Base-by-base conservation (phyloP, 2,888 invertebrate species). In the Chelonus formosanus region DNA sequence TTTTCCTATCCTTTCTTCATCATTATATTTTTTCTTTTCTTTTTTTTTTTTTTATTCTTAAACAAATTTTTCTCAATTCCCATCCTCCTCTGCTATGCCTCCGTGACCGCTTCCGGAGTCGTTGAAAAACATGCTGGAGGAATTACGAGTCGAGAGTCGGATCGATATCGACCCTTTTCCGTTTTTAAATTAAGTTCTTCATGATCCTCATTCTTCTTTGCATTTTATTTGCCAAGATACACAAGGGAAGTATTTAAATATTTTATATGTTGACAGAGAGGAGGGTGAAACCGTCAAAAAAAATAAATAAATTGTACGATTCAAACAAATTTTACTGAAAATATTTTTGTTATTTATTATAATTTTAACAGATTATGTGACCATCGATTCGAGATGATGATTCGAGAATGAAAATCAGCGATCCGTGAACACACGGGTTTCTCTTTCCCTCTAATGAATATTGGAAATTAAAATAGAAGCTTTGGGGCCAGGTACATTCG, bases 401-500 rank as follows among this genome's bases (percentile, higher is more conserved):
- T 63, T 67, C 47, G 63, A 62, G 59, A 54, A 57, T 48, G 66
- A 65, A 67, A 68, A 63, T 70, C 66, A 52, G 31, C 44, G 66
- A 52, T 70, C 60, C 69, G 61, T 53, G 45, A 61, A 61, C 61
- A 53, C 53, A 43, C 35, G 60, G 52, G 35, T 52, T 43, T 60
- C 52, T 50, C 50, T 61, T 61, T 44, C 61, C 7, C 53, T 61
- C 45, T 53, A 53, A 31, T 61, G 61, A 53, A 53, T 61, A 53
- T 61, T 50, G 8, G 65, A 69, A 75, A 74, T 74, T 74, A 73
- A 76, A 75, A 75, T 71, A 73, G 62, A 58, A 68, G 67, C 66
- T 69, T 66, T 59, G 67, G 56, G 62, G 63, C 54, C 47, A 55
- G 53, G 10, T 55, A 65, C 66, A 69, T 71, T 72, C 76, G 73